Evolutionary conservation across 2,888 invertebrate species (phyloP).

Genomic region (Dryobotodes eremita): DNA sequence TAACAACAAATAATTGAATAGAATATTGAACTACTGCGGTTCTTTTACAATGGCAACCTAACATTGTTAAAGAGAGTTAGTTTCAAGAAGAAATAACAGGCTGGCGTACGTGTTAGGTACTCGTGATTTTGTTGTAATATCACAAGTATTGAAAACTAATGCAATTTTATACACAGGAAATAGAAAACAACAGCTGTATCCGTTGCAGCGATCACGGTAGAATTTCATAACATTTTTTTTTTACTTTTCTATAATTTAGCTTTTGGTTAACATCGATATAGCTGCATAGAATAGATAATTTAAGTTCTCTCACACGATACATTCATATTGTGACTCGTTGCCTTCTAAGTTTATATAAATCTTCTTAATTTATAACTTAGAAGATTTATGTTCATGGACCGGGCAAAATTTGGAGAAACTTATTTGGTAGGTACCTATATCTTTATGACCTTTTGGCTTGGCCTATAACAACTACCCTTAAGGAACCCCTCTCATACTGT

Average conservation of each 20-base stretch:
- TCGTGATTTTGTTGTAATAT: slow-evolving; percentile 50
- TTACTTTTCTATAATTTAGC: background rate
- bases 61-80: slow-evolving; percentile 37
- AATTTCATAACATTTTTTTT: background rate
- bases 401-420: background rate
- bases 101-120: slow-evolving; percentile 47
- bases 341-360: too few species aligned
- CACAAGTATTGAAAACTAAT: slow-evolving; percentile 51
- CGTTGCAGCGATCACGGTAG: background rate
- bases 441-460: background rate
- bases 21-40: slow-evolving; percentile 44
- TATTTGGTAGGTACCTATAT: too few species aligned
- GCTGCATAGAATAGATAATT: background rate
- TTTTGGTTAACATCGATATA: too few species aligned
- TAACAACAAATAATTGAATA: background rate
- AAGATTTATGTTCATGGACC: too few species aligned
- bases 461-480: background rate
- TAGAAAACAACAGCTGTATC: slow-evolving; percentile 6
- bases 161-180: slow-evolving; percentile 31
- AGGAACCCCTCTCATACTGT: background rate
- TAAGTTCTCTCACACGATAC: background rate
- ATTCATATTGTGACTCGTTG: background rate
- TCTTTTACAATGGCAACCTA: slow-evolving; percentile 9
- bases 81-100: slow-evolving; percentile 56
- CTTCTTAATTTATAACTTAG: too few species aligned